Evolutionary conservation across 1,140 invertebrate genomes (phyloP), one percentile per base, ranked within the genome.

Genomic region (Aradophagus sp.): DNA sequence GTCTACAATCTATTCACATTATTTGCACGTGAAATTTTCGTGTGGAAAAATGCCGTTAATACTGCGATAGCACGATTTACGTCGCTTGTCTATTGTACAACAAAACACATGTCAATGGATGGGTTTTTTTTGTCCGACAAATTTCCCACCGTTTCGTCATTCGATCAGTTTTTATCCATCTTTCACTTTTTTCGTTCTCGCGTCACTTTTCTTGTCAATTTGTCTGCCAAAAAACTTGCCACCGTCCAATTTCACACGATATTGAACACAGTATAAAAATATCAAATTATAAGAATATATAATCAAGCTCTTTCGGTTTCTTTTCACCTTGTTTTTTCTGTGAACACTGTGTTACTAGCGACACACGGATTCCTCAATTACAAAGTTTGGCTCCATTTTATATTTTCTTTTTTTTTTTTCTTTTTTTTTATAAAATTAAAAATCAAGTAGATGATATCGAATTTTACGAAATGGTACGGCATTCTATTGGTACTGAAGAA

Each of bases 201-300:
- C 8, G 8, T 23, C 20, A 23, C 8, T 23, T 8, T 23, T 23
- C 8, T 5, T 23, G 20, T 23, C 8, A 5, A 23, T 23, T 23
- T 23, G 27, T 31, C 15, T 27, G 14, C 17, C 11, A n/a, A n/a
- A 36, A 56, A 56, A 36, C 27, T 32, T 20, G 4, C 52, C 31
- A 12, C 26, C 17, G 20, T 10, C n/a, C 13, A 31, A 61, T 1
- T 35, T 44, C 2, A 42, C 35, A 15, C 26, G 17, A 0, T 44
- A 44, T 12, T 27, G 45, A 67, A 67, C 52, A 29, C 44, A 67
- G 52, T 67, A 67, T 42, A 67, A 67, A 58, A 67, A 67, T 67
- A 67, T 58, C 63, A 67, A 67, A 67, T 58, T 67, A 67, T 58
- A 58, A 5, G 23, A 67, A 32, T 59, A 59, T 67, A 59, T 31